phyloP scores from a whole-genome alignment of 2,888 invertebrate species.

The Hartigia nigra region DNA sequence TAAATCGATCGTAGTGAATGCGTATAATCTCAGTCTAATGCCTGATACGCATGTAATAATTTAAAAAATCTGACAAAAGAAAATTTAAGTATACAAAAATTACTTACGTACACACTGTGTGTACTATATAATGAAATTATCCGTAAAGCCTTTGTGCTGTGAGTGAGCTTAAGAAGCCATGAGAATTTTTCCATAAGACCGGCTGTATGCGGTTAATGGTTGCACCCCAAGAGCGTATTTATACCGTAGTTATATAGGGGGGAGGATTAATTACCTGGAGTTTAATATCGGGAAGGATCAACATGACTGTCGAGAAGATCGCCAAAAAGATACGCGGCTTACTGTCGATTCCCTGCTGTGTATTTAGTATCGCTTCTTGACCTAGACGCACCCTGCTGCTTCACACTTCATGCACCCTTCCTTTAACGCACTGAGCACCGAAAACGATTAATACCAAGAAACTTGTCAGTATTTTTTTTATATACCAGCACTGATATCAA shows the following conservation, averaged over 20 bases:
- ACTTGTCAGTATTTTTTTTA: not conserved
- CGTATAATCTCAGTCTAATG: conserved; percentile 30
- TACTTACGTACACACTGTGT: not conserved
- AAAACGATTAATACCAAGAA: conserved; percentile 12
- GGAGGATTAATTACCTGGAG: conserved; percentile 54
- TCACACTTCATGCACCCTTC: conserved; percentile 18
- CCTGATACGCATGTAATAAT: conserved; percentile 1
- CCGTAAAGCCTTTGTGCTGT: not conserved
- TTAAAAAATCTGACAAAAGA: not conserved
- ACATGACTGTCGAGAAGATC: conserved; percentile 39
- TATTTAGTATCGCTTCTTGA: not conserved
- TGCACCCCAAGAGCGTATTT: not conserved
- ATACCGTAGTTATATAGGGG: not conserved
- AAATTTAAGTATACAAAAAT: conserved; percentile 10
- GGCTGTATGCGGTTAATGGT: not conserved
- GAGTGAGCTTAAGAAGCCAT: not conserved
- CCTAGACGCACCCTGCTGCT: not conserved
- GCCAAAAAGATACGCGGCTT: not conserved
- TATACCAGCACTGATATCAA: not conserved
- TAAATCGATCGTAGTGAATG: not conserved
- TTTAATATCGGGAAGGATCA: conserved; percentile 63
- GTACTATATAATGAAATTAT: not conserved
- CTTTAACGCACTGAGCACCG: conserved; percentile 18
- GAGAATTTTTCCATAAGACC: not conserved
- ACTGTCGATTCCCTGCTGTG: not conserved